A percentile compares a stretch with the other conserved stretches of the same genome.
Conservation (phyloP, 2,888 invertebrate genomes). For the Adela reaumurella region DNA sequence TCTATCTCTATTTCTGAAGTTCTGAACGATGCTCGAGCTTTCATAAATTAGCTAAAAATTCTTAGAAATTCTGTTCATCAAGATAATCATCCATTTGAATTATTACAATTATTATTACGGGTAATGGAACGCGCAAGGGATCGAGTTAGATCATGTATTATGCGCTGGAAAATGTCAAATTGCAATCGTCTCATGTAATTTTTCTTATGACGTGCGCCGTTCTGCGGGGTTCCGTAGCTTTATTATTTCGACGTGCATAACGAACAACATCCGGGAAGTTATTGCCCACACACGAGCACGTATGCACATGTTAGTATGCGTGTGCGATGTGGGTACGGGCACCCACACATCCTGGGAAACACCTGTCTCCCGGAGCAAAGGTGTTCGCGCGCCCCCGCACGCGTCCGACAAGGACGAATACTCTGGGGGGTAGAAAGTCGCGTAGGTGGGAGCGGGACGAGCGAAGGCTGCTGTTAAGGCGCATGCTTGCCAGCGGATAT, state of each 20-base stretch:
- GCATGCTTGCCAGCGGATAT: neutral
- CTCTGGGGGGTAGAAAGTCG: slow-evolving; percentile 22
- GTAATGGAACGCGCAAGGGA: too few species aligned
- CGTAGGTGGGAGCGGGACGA: neutral
- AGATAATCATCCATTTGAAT: too few species aligned
- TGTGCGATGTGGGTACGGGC: slow-evolving; percentile 7
- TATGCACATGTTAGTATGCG: slow-evolving; percentile 24
- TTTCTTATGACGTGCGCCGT: too few species aligned
- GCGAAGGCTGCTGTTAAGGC: neutral
- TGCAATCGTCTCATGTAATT: slow-evolving; percentile 57
- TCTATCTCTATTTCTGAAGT: too few species aligned
- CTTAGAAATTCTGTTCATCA: too few species aligned
- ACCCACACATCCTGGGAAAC: slow-evolving; percentile 47
- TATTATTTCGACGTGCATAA: slow-evolving; percentile 54
- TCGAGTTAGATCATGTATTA: too few species aligned
- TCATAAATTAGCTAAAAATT: too few species aligned
- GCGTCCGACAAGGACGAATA: slow-evolving; percentile 34
- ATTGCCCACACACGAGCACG: slow-evolving; percentile 36
- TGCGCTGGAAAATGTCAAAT: slow-evolving; percentile 54
- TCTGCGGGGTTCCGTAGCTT: slow-evolving; percentile 49
- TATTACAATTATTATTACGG: too few species aligned
- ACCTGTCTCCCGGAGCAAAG: slow-evolving; percentile 54
- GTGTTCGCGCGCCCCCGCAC: slow-evolving; percentile 36
- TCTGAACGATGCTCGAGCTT: too few species aligned
- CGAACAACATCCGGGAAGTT: slow-evolving; percentile 50